A percentile compares a stretch with the other conserved stretches of the same genome.
Evolutionary conservation across 2,797 vertebrate species (phyloP).

Genomic region (Scomberomorus guttatus): DNA sequence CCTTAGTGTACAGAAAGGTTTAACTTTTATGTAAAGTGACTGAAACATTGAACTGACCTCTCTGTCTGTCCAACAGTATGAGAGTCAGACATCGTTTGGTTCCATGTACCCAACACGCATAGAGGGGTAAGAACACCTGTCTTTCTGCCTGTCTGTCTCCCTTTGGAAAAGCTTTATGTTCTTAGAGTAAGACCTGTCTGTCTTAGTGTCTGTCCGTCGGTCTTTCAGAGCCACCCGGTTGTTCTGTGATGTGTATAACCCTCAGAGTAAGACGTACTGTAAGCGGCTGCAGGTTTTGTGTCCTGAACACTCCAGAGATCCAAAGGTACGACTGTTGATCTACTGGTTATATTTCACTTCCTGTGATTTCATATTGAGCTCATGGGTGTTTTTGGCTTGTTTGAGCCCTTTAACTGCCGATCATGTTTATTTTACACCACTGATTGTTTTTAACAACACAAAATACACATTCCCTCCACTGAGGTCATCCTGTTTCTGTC

Average conservation of each 20-base stretch:
- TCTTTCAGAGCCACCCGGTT: constrained; percentile 89
- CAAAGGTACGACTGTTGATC: constrained; percentile 84
- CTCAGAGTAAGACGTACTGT: constrained; percentile 95
- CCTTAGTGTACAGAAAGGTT: too few relatives aligned
- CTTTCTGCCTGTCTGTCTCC: constrained; percentile 9
- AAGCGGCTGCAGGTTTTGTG: constrained; percentile 94
- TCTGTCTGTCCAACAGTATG: constrained; percentile 84
- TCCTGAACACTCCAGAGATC: constrained; percentile 93
- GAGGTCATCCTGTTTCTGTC: too few relatives aligned
- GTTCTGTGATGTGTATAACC: constrained; percentile 95
- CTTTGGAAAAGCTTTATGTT: neutral
- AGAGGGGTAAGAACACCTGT: constrained; percentile 88
- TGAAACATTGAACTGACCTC: neutral
- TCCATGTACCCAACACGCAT: constrained; percentile 97
- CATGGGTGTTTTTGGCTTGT: too few relatives aligned
- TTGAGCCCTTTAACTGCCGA: too few relatives aligned
- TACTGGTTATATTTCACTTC: too few relatives aligned
- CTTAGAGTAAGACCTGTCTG: neutral
- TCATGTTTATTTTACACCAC: too few relatives aligned
- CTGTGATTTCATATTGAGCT: too few relatives aligned
- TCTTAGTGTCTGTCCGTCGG: constrained; percentile 8
- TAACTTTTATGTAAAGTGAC: too few relatives aligned
- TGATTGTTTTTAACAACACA: too few relatives aligned
- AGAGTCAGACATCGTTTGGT: constrained; percentile 95
- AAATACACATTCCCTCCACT: too few relatives aligned